Conservation (phyloP, 2,888 invertebrate species). For the Dynastes tityus region DNA sequence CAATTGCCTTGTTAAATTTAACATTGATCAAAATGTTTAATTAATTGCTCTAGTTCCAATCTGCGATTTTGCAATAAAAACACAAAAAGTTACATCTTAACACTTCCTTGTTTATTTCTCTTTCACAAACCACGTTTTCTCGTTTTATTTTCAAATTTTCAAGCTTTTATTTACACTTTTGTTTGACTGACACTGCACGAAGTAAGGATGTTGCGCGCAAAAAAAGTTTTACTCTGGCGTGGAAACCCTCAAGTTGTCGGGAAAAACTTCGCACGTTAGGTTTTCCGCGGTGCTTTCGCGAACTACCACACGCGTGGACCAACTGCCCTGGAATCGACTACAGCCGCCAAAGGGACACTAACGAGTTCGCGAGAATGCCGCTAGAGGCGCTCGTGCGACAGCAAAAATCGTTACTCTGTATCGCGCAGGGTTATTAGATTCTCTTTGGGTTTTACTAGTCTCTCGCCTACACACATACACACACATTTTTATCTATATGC, state of each 20-base stretch:
- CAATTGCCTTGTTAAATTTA: not conserved
- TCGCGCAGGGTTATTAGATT: constrained; percentile 63
- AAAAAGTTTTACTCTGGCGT: constrained; percentile 38
- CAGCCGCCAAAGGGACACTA: constrained; percentile 69
- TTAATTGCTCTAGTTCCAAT: not conserved
- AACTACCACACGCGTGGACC: constrained; percentile 65
- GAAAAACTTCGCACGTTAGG: constrained; percentile 49
- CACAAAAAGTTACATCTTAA: constrained; percentile 13
- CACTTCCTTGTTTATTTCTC: constrained; percentile 17
- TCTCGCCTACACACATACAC: constrained; percentile 32
- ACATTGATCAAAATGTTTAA: not conserved
- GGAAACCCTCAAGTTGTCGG: constrained; percentile 30
- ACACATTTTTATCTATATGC: constrained; percentile 33
- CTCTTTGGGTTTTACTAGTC: constrained; percentile 36
- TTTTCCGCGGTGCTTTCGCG: constrained; percentile 59
- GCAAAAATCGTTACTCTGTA: constrained; percentile 69
- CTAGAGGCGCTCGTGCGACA: constrained; percentile 62
- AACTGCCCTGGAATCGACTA: constrained; percentile 67
- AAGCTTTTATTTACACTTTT: not conserved
- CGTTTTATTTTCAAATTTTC: constrained; percentile 6
- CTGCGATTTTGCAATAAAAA: not conserved
- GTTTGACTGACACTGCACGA: not conserved
- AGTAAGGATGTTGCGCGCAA: constrained; percentile 6
- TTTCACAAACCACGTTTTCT: constrained; percentile 8
- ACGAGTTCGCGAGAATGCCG: constrained; percentile 62